Conservation (phyloP, 2,888 invertebrate genomes). For the Caenorhabditis uteleia region DNA sequence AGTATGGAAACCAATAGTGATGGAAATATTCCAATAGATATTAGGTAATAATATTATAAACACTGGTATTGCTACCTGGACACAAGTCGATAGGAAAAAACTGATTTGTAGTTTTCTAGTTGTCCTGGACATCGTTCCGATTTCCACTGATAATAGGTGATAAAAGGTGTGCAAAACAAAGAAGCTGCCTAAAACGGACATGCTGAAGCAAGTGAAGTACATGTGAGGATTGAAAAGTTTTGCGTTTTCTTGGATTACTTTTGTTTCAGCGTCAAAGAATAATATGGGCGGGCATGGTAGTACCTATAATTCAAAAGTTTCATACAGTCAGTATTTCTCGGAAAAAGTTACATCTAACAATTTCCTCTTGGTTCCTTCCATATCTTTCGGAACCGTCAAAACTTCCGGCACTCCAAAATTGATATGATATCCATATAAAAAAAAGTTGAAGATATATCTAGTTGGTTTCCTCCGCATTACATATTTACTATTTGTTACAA, state of each 20-base stretch:
- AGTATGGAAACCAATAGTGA: conserved; percentile 12
- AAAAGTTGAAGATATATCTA: background rate
- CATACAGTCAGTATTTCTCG: background rate
- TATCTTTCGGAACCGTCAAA: conserved; percentile 13
- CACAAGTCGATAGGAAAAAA: conserved; percentile 13
- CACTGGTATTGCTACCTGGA: conserved; percentile 16
- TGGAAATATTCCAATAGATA: conserved; percentile 22
- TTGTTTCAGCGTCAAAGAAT: conserved; percentile 3
- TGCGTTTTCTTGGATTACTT: conserved; percentile 12
- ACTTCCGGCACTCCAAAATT: conserved; percentile 24
- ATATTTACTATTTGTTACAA: conserved; percentile 8
- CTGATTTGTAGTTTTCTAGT: conserved; percentile 13
- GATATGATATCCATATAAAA: conserved; percentile 11
- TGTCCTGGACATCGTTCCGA: conserved; percentile 10
- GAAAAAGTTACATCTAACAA: background rate
- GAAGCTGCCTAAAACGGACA: background rate
- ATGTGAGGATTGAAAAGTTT: conserved; percentile 25
- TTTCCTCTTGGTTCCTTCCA: conserved; percentile 1
- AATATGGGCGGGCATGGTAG: conserved; percentile 15
- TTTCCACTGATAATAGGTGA: conserved; percentile 5
- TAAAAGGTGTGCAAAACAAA: conserved; percentile 11
- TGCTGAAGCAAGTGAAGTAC: conserved; percentile 13
- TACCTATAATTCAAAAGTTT: background rate
- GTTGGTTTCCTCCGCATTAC: conserved; percentile 1
- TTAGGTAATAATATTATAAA: conserved; percentile 12